phyloP scores from a whole-genome alignment of 2,113 vertebrate species.

The Centrocercus urophasianus region DNA sequence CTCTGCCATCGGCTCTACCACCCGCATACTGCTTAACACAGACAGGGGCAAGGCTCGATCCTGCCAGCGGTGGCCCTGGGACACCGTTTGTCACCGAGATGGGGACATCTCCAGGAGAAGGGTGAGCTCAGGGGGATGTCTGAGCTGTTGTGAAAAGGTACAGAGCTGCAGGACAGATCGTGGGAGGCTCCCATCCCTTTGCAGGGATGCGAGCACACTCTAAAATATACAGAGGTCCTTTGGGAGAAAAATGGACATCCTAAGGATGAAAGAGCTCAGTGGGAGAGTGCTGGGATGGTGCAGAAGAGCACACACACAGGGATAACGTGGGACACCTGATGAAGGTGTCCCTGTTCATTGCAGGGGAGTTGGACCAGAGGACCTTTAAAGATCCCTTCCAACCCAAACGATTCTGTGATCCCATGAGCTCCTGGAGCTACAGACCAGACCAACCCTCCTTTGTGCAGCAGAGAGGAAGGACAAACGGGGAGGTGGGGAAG shows the following conservation, averaged over 20 bases:
- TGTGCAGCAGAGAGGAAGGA: not conserved
- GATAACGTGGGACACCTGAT: not conserved
- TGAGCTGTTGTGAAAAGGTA: not conserved
- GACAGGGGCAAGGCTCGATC: not conserved
- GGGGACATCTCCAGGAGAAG: not conserved
- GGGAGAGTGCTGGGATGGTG: not conserved
- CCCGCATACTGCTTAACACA: accelerated
- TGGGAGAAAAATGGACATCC: not conserved
- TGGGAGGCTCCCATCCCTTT: not conserved
- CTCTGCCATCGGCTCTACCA: not conserved
- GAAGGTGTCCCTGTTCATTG: too few species aligned
- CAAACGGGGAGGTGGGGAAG: not conserved
- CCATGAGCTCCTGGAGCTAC: accelerated
- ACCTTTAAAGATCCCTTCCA: too few species aligned
- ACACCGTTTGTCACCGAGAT: not conserved
- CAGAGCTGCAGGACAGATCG: not conserved
- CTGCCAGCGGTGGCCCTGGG: accelerated
- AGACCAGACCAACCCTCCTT: not conserved
- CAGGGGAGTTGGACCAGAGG: too few species aligned
- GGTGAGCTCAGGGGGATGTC: too few species aligned
- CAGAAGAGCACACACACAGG: not conserved
- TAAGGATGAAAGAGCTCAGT: not conserved
- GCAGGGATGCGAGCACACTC: accelerated
- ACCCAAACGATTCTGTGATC: too few species aligned
- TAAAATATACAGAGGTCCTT: not conserved